These are phyloP conservation scores for Hylaea fasciaria DNA, from an alignment of 2,888 invertebrate species.

Conservation along the genomic window DNA sequence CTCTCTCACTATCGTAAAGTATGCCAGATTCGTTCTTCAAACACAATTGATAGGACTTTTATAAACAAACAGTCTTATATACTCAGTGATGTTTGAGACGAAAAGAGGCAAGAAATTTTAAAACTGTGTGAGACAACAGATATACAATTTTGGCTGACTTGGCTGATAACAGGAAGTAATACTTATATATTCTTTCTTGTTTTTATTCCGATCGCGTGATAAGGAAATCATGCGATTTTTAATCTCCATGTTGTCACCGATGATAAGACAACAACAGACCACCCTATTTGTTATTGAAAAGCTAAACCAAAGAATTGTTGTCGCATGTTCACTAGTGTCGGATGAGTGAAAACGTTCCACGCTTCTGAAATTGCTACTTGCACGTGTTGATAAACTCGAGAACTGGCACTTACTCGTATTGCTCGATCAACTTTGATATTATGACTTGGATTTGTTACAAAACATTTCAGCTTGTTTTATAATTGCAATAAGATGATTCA, in stretches of 20 bases:
- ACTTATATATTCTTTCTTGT: too few species aligned
- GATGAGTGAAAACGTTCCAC: too few species aligned
- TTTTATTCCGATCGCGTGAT: neutral
- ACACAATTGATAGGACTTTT: too few species aligned
- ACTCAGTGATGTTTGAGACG: too few species aligned
- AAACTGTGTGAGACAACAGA: neutral
- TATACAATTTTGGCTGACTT: too few species aligned
- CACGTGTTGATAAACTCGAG: neutral
- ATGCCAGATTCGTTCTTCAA: neutral
- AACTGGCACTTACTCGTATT: neutral
- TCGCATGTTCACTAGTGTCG: too few species aligned
- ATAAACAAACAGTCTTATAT: too few species aligned
- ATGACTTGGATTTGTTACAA: neutral
- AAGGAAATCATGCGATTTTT: neutral
- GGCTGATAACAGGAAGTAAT: neutral
- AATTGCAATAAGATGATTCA: slow-evolving; percentile 2
- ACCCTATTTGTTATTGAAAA: neutral
- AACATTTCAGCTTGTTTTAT: slow-evolving; percentile 2
- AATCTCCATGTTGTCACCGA: neutral
- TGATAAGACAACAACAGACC: neutral
- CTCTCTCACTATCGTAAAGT: neutral
- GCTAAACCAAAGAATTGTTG: too few species aligned
- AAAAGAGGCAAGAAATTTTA: neutral
- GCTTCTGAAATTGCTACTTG: neutral
- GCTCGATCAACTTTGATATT: neutral